Percentiles rank a stretch among this genome's conserved stretches.
phyloP scores from a whole-genome alignment of 2,797 vertebrate genomes.

The Rhyacichthys aspro region DNA sequence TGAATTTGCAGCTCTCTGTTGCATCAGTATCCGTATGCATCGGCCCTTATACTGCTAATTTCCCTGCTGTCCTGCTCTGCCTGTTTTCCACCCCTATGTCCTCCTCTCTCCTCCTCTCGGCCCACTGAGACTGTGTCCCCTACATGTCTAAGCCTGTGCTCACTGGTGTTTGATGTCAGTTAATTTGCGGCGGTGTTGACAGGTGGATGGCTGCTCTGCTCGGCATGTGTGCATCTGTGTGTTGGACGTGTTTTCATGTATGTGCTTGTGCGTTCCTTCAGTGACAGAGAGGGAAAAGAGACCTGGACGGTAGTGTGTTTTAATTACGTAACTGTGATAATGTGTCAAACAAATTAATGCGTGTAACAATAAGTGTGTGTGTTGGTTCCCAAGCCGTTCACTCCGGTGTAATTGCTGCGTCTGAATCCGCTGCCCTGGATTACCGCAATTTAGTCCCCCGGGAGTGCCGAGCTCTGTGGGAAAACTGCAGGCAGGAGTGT shows the following conservation, averaged over 20 bases:
- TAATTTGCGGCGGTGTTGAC: conserved; percentile 85
- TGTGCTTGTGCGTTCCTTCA: conserved; percentile 12
- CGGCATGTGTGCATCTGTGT: conserved; percentile 56
- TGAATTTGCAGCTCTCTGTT: too few species aligned
- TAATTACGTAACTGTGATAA: conserved; percentile 3
- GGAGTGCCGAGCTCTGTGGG: conserved; percentile 79
- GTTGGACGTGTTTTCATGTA: conserved; percentile 22
- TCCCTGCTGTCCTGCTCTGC: conserved; percentile 18
- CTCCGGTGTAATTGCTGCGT: conserved; percentile 73
- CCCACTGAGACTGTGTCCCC: conserved; percentile 73
- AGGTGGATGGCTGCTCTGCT: conserved; percentile 74
- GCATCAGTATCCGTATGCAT: too few species aligned
- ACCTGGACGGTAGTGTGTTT: conserved; percentile 5
- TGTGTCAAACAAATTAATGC: conserved; percentile 19
- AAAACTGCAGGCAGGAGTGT: conserved; percentile 67
- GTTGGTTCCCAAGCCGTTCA: conserved; percentile 69
- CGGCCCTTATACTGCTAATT: background rate
- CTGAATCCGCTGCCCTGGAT: conserved; percentile 78
- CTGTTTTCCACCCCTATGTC: conserved; percentile 26
- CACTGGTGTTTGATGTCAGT: conserved; percentile 85
- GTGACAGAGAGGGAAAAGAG: conserved; percentile 6
- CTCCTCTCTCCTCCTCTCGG: conserved; percentile 30
- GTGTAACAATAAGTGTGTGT: conserved; percentile 24
- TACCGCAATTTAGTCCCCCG: conserved; percentile 78
- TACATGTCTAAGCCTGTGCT: conserved; percentile 84